Conservation (phyloP, 2,888 invertebrate genomes). For the Euzetes globulus region DNA sequence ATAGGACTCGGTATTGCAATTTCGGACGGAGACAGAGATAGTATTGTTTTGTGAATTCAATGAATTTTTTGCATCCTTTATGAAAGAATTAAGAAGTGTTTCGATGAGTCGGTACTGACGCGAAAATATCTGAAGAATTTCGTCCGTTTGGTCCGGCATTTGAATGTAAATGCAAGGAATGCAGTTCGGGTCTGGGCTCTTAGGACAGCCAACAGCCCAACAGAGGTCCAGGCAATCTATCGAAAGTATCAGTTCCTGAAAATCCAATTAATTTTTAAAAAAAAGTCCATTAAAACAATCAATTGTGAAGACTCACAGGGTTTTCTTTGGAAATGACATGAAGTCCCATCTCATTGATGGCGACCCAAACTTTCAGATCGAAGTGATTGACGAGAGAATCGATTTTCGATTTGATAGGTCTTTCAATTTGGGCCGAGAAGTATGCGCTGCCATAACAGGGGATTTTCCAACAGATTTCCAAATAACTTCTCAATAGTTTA, state of each 20-base stretch:
- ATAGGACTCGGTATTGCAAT: background rate
- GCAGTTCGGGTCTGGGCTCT: constrained; percentile 64
- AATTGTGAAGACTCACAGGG: constrained; percentile 58
- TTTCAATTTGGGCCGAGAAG: constrained; percentile 90
- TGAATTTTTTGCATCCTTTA: background rate
- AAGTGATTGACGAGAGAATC: constrained; percentile 75
- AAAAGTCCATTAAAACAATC: background rate
- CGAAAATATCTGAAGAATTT: constrained; percentile 63
- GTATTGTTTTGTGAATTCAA: background rate
- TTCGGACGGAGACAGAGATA: background rate
- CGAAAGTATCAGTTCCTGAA: constrained; percentile 71
- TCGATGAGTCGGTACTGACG: constrained; percentile 49
- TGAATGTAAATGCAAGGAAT: constrained; percentile 86
- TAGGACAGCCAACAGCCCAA: constrained; percentile 84
- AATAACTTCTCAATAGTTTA: constrained; percentile 76
- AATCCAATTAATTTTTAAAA: constrained; percentile 39
- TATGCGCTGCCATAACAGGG: constrained; percentile 88
- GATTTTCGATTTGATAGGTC: constrained; percentile 69
- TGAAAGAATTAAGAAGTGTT: background rate
- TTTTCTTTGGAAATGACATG: constrained; percentile 76
- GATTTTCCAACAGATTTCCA: constrained; percentile 81
- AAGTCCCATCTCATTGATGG: constrained; percentile 75
- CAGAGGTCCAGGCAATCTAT: constrained; percentile 79
- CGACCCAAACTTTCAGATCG: constrained; percentile 77
- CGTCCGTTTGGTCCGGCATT: constrained; percentile 67